Percentiles rank a stretch among this genome's conserved stretches.
Conservation (phyloP, 2,888 invertebrate genomes). For the Dolomedes plantarius region DNA sequence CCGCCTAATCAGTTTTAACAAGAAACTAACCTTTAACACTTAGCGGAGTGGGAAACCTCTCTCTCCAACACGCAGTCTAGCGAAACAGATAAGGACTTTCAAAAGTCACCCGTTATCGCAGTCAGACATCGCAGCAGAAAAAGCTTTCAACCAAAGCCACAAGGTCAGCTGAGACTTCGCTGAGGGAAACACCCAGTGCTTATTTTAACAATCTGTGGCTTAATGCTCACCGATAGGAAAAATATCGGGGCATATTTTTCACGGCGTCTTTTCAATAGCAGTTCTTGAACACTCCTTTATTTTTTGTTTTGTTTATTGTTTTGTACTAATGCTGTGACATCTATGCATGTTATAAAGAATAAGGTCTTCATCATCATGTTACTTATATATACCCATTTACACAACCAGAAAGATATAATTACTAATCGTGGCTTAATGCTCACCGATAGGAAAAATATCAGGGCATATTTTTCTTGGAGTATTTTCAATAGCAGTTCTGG, state of each 20-base stretch:
- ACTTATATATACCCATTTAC: too few relatives aligned
- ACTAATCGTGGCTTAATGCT: background rate
- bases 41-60: background rate
- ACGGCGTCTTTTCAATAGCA: too few relatives aligned
- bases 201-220: background rate
- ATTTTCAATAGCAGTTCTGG: too few relatives aligned
- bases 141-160: conserved; percentile 38
- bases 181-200: conserved; percentile 18
- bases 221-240: background rate
- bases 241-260: background rate
- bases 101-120: conserved; percentile 33
- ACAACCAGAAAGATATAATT: too few relatives aligned
- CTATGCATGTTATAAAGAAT: too few relatives aligned
- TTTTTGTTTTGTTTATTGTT: too few relatives aligned
- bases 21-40: conserved; percentile 13
- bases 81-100: background rate
- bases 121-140: conserved; percentile 44
- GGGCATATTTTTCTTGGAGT: background rate
- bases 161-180: background rate
- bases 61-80: conserved; percentile 26
- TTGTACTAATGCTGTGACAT: too few relatives aligned
- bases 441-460: background rate
- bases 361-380: too few relatives aligned
- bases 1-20: background rate
- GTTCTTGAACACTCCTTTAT: too few relatives aligned